phyloP scores from a whole-genome alignment of 53 echinoderm and acorn worm species.

The Holothuria scabra region DNA sequence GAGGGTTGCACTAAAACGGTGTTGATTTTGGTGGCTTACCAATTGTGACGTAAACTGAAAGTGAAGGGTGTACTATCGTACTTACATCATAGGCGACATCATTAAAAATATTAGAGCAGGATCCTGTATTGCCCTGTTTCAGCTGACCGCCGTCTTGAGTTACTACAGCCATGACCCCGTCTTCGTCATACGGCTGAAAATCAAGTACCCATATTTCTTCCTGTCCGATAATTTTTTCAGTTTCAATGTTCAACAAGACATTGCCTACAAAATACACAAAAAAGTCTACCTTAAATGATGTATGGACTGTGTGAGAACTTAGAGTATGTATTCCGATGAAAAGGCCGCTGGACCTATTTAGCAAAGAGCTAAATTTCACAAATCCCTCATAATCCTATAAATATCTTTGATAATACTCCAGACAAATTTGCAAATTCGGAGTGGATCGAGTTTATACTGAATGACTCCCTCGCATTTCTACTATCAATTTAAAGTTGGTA shows the following conservation, averaged over 20 bases:
- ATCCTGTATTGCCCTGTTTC: slow-evolving; percentile 60
- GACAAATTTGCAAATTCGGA: no score
- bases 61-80: neutral
- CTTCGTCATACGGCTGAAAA: slow-evolving; percentile 67
- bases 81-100: slow-evolving; percentile 60
- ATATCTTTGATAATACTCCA: no score
- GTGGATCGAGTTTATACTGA: no score
- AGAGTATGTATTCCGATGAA: no score
- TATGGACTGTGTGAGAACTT: no score
- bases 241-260: slow-evolving; percentile 47
- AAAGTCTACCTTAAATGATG: neutral
- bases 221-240: slow-evolving; percentile 56
- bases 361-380: neutral
- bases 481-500: no score
- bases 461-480: no score
- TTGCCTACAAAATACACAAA: neutral
- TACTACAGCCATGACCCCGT: slow-evolving; percentile 43
- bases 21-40: no score
- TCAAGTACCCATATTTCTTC: slow-evolving; percentile 84
- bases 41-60: no score
- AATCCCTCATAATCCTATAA: neutral
- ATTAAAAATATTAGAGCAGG: slow-evolving; percentile 72
- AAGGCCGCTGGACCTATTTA: no score
- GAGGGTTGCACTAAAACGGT: no score
- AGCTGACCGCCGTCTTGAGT: slow-evolving; percentile 50